Conservation (phyloP, 2,888 invertebrate genomes). For the Andrena haemorrhoa region DNA sequence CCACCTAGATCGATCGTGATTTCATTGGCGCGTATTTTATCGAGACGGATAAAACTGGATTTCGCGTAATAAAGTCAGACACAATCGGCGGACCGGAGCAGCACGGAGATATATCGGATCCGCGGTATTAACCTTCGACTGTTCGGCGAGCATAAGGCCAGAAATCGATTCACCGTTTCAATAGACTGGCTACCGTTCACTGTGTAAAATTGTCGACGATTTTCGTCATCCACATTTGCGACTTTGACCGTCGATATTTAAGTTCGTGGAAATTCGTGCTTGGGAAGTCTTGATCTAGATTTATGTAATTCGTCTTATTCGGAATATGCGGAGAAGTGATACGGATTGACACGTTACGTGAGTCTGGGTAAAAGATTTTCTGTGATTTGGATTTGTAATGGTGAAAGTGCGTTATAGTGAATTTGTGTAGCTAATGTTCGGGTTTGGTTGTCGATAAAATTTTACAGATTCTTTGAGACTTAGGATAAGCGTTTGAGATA, state of each 20-base stretch:
- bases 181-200: background rate
- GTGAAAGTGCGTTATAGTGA: no score
- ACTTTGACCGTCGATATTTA: background rate
- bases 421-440: no score
- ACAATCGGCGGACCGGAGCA: conserved; percentile 20
- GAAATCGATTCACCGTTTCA: conserved; percentile 25
- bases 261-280: background rate
- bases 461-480: no score
- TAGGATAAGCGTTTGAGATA: no score
- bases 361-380: no score
- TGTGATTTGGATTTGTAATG: no score
- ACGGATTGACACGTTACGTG: no score
- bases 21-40: conserved; percentile 55
- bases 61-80: conserved; percentile 41
- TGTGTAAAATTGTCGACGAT: background rate
- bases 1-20: conserved; percentile 86
- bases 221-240: background rate
- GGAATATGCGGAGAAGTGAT: no score
- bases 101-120: conserved; percentile 12
- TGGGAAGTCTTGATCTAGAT: background rate
- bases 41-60: conserved; percentile 34
- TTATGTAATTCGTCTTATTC: no score
- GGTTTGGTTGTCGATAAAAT: no score
- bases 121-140: conserved; percentile 33
- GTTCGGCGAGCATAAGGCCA: background rate